Base-by-base conservation (phyloP, 2,113 vertebrate species). In the Glareola pratincola region DNA sequence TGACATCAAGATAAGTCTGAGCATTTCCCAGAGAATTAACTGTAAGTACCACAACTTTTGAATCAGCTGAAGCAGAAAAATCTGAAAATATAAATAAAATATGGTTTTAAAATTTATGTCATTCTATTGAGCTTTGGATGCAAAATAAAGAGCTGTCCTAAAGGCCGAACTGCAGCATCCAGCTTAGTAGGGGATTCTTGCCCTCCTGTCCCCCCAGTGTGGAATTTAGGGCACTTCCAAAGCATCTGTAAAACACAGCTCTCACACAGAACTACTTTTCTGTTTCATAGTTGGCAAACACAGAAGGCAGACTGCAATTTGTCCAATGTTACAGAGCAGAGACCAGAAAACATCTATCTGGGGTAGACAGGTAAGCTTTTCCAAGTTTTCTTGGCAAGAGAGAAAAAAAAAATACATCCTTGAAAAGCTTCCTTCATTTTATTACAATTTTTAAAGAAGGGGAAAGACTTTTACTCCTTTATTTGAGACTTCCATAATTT, bases 41-140 rank as follows among this genome's bases (percentile, higher is more conserved):
- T 1, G 99, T 99, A 77, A 99, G 96, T 87, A 99, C 98, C 23
- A 99, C 97, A 57, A 99, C 98, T 95, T 97, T 98, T 64, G 99
- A 99, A 92, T 98, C 98, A 7, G 98, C 98, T 19, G 99, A 98
- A 48, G 98, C 97, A 39, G 98, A 98, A 89, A 99, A 88, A 96
- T 99, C 99, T 99, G 87, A 77, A 90, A 90, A 97, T 48, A 96
- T 12, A 95, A 97, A 95, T 29, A 93, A 90, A 94, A 19, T 6
- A 27, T 27, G 23, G 18, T 93, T 54, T 82, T 27, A 50, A 57
- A 64, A 53, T 43, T 30, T n/a, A 41, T 48, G 30, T 54, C 6
- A n/a, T 36, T 63, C 60, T 53, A 18, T 4, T 34, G 62, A 62
- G 39, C 27, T 85, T 62, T 27, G 64, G 71, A 64, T 60, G 16